These are phyloP conservation scores for Himalopsyche kuldschensis DNA, from an alignment of 2,888 invertebrate species.

Conservation along the genomic window DNA sequence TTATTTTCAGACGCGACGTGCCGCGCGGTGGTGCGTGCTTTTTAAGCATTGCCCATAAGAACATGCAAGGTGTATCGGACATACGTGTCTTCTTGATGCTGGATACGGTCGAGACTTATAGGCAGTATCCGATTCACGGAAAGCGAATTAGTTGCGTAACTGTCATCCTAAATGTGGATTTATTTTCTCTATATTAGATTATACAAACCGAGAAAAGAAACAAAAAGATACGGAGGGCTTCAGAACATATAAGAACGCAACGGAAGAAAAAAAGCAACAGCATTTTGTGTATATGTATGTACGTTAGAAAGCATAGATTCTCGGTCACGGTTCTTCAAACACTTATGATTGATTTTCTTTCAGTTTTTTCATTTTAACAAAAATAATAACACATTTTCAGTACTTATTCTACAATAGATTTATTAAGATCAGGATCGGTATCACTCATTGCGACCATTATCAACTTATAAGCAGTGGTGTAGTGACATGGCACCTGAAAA, in stretches of 20 bases:
- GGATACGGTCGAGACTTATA: conserved; percentile 18
- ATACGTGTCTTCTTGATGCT: conserved; percentile 4
- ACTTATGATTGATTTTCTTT: too few relatives aligned
- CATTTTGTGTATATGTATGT: neutral
- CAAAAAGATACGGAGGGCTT: conserved; percentile 7
- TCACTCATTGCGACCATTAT: too few relatives aligned
- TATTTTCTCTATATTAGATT: conserved; percentile 40
- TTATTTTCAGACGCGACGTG: neutral
- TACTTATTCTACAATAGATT: too few relatives aligned
- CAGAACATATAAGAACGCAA: neutral
- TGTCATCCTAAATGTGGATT: conserved; percentile 41
- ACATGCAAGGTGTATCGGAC: neutral
- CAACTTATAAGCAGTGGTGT: too few relatives aligned
- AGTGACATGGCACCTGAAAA: too few relatives aligned
- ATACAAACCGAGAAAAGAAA: conserved; percentile 34
- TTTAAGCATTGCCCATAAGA: neutral
- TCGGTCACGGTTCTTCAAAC: too few relatives aligned
- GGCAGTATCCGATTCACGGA: conserved; percentile 38
- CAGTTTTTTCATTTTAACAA: too few relatives aligned
- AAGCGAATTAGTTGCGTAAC: conserved; percentile 41
- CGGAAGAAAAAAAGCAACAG: neutral
- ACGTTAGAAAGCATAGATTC: neutral
- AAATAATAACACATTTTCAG: too few relatives aligned
- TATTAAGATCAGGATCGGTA: too few relatives aligned
- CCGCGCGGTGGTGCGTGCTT: neutral